Base-by-base conservation (phyloP, 2,797 vertebrate genomes). In the Novumbra hubbsi region DNA sequence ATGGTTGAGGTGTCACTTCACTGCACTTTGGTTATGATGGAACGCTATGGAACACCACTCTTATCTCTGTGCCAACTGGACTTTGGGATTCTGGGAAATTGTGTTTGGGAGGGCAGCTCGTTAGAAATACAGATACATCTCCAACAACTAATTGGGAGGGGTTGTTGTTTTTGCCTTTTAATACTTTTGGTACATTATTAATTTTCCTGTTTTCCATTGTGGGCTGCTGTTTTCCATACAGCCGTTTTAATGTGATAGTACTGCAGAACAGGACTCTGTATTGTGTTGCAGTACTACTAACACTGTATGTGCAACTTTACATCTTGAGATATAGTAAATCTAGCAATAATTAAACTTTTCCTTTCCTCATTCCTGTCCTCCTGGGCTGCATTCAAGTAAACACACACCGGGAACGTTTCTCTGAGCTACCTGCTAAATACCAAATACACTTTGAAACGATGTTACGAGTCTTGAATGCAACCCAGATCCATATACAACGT, bases 321-420 rank as follows among this genome's bases (percentile, higher is more conserved):
- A 60, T 79, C 68, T 76, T 32, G 17, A 0, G 71, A 75, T 65
- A 15, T 27, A 67, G 55, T 72, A 24, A 52, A 74, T 78, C 69
- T 73, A 89, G 89, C 88, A 90, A 90, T 91, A 90, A 89, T 64
- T 77, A 64, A 67, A 76, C 72, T 71, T 69, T 12, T 73, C 63
- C 63, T 70, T 17, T 9, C 45, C 69, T 66, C 28, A 7, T 73
- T 30, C 12, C n/a, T 70, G 65, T 73, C 63, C 73, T 72, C 67
- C 12, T 32, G n/a, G 72, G 75, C 77, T 83, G 70, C 76, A 64
- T 84, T 82, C 71, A 68, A 65, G 67, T 73, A 70, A 49, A 73
- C 72, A 57, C 64, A 77, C 50, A 15, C 72, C 48, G 55, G 66
- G 72, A 75, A 76, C 70, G 76, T 69, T 77, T 67, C 68, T 73